Evolutionary conservation across 2,888 invertebrate genomes (phyloP).

Genomic region (Drosophila greeni): DNA sequence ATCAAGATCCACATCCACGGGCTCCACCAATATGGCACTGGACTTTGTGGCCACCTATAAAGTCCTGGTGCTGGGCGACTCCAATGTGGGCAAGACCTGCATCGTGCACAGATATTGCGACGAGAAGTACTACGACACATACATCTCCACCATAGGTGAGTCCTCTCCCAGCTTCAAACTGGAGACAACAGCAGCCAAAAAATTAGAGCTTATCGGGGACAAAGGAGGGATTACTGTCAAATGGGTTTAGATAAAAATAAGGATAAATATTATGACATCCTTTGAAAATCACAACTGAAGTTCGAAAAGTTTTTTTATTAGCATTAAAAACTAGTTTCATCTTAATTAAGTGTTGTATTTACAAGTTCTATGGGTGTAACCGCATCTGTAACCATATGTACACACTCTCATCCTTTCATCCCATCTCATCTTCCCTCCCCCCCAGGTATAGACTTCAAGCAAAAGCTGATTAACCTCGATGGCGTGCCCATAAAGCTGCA

Average conservation of each 20-base stretch:
- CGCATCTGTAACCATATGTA: neutral
- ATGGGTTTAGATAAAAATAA: no score
- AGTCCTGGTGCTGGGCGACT: slow-evolving; percentile 91
- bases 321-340: neutral
- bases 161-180: slow-evolving; percentile 9
- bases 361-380: neutral
- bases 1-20: slow-evolving; percentile 35
- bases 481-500: slow-evolving; percentile 87
- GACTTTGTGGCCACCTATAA: slow-evolving; percentile 93
- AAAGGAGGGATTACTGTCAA: neutral
- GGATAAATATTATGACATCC: neutral
- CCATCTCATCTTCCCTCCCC: slow-evolving; percentile 63
- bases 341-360: neutral
- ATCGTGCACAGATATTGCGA: slow-evolving; percentile 94
- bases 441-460: slow-evolving; percentile 92
- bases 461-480: slow-evolving; percentile 91
- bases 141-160: slow-evolving; percentile 94
- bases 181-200: slow-evolving; percentile 13
- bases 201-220: neutral
- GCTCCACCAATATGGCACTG: slow-evolving; percentile 83
- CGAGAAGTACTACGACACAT: slow-evolving; percentile 93
- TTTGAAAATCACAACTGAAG: neutral
- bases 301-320: neutral
- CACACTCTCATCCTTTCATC: slow-evolving; percentile 19
- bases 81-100: slow-evolving; percentile 94